These are phyloP conservation scores for Scaptomyza cyrtandrae DNA, from an alignment of 2,888 invertebrate genomes.

Conservation along the genomic window DNA sequence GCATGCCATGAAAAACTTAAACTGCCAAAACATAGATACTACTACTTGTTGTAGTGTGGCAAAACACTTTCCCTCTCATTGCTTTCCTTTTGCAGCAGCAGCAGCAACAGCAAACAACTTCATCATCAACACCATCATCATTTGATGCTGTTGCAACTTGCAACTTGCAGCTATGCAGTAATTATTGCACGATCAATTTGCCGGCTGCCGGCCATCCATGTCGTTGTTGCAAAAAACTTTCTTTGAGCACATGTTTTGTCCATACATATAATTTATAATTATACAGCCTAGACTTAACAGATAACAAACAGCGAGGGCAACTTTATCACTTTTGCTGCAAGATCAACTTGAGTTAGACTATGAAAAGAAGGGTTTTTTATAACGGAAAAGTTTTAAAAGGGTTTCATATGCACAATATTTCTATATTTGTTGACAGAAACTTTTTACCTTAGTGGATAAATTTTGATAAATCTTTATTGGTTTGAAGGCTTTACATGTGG, in stretches of 20 bases:
- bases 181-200: slow-evolving; percentile 82
- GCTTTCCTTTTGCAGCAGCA: slow-evolving; percentile 80
- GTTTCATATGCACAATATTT: too few relatives aligned
- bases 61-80: slow-evolving; percentile 83
- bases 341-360: not conserved
- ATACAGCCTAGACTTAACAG: slow-evolving; percentile 10
- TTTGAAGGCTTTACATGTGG: too few relatives aligned
- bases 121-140: slow-evolving; percentile 43
- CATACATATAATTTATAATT: slow-evolving; percentile 22
- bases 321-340: slow-evolving; percentile 3
- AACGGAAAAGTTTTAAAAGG: too few relatives aligned
- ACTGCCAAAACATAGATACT: slow-evolving; percentile 56
- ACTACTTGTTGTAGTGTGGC: slow-evolving; percentile 17
- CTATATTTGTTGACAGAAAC: not conserved
- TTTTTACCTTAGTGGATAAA: not conserved
- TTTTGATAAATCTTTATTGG: too few relatives aligned
- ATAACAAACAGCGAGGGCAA: slow-evolving; percentile 40
- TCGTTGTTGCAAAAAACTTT: slow-evolving; percentile 67
- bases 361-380: too few relatives aligned
- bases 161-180: slow-evolving; percentile 76
- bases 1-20: slow-evolving; percentile 78
- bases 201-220: slow-evolving; percentile 78
- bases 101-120: slow-evolving; percentile 32
- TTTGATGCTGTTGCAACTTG: slow-evolving; percentile 43
- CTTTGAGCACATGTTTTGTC: slow-evolving; percentile 55